A percentile compares a stretch with the other conserved stretches of the same genome.
Evolutionary conservation across 2,888 invertebrate species (phyloP).

Genomic region (Mylabris sibirica): DNA sequence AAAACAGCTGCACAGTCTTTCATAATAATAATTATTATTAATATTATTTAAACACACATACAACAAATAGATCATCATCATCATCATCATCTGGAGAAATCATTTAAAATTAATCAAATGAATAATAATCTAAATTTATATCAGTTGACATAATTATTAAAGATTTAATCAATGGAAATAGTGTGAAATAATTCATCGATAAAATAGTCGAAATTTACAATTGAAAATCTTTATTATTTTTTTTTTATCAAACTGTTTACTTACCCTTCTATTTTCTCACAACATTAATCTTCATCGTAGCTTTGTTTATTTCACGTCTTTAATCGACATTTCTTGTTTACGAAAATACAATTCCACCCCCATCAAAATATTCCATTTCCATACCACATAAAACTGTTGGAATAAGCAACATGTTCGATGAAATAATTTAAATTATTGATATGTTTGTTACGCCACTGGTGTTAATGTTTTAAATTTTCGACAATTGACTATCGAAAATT

Average conservation of each 20-base stretch:
- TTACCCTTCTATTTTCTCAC: background rate
- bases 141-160: background rate
- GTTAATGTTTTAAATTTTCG: no score
- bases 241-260: background rate
- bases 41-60: background rate
- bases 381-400: background rate
- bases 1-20: background rate
- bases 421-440: no score
- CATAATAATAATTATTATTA: background rate
- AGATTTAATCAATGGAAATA: background rate
- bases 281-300: background rate
- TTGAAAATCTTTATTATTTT: no score
- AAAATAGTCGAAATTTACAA: background rate
- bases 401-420: no score
- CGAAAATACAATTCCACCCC: background rate
- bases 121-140: conserved; percentile 8
- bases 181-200: no score
- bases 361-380: background rate
- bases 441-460: background rate
- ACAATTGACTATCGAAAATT: no score
- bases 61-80: background rate
- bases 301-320: background rate
- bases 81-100: conserved; percentile 8
- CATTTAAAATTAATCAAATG: conserved; percentile 1
- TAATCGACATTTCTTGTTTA: conserved; percentile 5